Base-by-base conservation (phyloP, 2,888 invertebrate species). In the Andrena praecox region DNA sequence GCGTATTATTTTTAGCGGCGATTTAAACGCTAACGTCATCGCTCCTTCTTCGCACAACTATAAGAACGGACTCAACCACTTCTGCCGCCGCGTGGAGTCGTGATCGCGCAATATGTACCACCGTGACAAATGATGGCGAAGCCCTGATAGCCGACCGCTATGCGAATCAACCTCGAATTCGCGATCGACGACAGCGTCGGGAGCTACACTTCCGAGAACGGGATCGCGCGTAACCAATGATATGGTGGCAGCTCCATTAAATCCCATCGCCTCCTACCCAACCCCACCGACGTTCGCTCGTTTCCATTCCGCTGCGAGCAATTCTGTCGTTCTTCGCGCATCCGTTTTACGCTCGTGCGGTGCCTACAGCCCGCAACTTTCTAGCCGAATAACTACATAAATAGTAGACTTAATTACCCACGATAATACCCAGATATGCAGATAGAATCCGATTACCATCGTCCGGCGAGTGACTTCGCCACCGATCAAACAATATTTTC, bases 1-100 rank as follows among this genome's bases (percentile, higher is more conserved):
- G 35, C 56, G 67, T 33, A 80, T 80, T 80, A 80, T 80, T 80
- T 72, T 80, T 80, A 80, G 72, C 80, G 71, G 35, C 80, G 50
- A 63, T 79, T 71, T 68, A 72, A 79, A 79, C 80, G 80, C 24
- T 63, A 72, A 79, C 80, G 67, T 79, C 80, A 63, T 74, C 62
- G 60, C 50, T 48, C n/a, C 68, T 20, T 12, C 62, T 52, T n/a
- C 16, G 10, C 16, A n/a, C 52, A 29, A 42, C 42, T 16, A 16
- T 16, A 42, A 27, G 31, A 48, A 56, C 66, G n/a, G 12, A 10
- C 56, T 27, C 0, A 42, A 10, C 24, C 27, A 1, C 56, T 0
- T 27, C 56, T 8, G 12, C 2, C 8, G 56, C 20, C n/a, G 20
- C 0, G 52, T 2, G 52, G 52, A 52, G 52, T 10, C 12, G 4